phyloP scores from a whole-genome alignment of 1,140 invertebrate genomes.

The Hormaphis cornu region DNA sequence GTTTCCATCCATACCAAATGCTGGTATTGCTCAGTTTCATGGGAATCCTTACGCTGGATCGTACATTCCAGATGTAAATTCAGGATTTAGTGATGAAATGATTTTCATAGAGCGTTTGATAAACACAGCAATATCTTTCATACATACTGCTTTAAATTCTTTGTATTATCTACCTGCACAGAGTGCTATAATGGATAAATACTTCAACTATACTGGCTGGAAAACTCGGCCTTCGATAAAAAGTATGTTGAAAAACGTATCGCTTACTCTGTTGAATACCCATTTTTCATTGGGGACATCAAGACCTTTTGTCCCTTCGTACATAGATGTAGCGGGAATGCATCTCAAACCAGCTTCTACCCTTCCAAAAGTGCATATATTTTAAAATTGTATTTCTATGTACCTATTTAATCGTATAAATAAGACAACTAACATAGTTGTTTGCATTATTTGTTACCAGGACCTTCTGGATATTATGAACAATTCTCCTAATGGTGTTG shows the following conservation, averaged over 20 bases:
- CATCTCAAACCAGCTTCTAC: conserved; percentile 42
- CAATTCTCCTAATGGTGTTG: conserved; percentile 36
- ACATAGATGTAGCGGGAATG: conserved; percentile 52
- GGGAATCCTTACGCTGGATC: conserved; percentile 34
- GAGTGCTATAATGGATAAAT: conserved; percentile 21
- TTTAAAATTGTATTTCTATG: not conserved
- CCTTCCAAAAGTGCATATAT: conserved; percentile 35
- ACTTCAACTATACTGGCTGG: conserved; percentile 31
- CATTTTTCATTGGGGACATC: conserved; percentile 39
- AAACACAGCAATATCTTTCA: conserved; percentile 41
- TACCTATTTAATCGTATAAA: no score
- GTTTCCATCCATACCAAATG: conserved; percentile 7
- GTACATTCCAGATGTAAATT: conserved; percentile 49
- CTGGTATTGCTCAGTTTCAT: not conserved
- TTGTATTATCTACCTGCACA: conserved; percentile 1
- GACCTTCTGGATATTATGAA: conserved; percentile 35
- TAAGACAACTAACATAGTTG: no score
- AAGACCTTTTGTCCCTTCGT: conserved; percentile 44
- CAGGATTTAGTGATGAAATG: conserved; percentile 46
- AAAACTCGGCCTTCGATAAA: conserved; percentile 21
- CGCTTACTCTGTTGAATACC: conserved; percentile 36
- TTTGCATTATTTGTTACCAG: conserved; percentile 15
- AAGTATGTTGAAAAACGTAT: conserved; percentile 42
- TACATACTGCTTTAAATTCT: not conserved
- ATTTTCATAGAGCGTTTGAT: conserved; percentile 47